Evolutionary conservation across 1,140 invertebrate species (phyloP).

Genomic region (Eupristina koningsbergeri): DNA sequence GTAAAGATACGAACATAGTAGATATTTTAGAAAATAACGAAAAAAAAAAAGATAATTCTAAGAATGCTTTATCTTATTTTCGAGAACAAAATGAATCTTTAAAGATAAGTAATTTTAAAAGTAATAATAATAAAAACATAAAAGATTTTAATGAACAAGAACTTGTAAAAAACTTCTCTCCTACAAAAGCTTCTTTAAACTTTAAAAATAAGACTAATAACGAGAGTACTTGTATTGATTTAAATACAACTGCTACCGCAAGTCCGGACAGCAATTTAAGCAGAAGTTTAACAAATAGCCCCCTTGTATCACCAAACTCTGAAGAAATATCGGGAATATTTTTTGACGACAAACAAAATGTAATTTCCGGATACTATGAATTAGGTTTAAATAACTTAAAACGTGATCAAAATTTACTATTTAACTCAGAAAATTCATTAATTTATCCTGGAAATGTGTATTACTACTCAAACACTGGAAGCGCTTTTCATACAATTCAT

Average conservation of each 20-base stretch:
- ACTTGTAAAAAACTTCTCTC: not conserved
- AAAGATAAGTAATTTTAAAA: constrained; percentile 4
- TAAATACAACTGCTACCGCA: constrained; percentile 60
- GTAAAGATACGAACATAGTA: not conserved
- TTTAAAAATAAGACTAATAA: not conserved
- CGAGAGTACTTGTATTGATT: not conserved
- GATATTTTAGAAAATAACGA: not conserved
- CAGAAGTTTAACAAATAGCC: constrained; percentile 66
- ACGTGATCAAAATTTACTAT: constrained; percentile 64
- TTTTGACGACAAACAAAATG: constrained; percentile 47
- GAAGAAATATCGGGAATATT: constrained; percentile 56
- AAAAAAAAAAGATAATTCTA: not conserved
- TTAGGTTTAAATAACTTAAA: constrained; percentile 51
- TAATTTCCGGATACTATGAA: constrained; percentile 50
- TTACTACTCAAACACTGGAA: constrained; percentile 66
- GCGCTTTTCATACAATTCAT: constrained; percentile 72
- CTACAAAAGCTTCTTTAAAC: constrained; percentile 4
- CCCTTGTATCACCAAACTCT: constrained; percentile 69
- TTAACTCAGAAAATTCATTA: constrained; percentile 66
- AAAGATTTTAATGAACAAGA: constrained; percentile 1
- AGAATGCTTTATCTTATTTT: not conserved
- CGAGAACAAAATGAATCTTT: not conserved
- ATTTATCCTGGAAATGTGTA: constrained; percentile 68
- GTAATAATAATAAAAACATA: not conserved
- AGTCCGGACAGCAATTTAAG: constrained; percentile 69